These are phyloP conservation scores for Melanophora roralis DNA, from an alignment of 2,888 invertebrate genomes.

Conservation along the genomic window DNA sequence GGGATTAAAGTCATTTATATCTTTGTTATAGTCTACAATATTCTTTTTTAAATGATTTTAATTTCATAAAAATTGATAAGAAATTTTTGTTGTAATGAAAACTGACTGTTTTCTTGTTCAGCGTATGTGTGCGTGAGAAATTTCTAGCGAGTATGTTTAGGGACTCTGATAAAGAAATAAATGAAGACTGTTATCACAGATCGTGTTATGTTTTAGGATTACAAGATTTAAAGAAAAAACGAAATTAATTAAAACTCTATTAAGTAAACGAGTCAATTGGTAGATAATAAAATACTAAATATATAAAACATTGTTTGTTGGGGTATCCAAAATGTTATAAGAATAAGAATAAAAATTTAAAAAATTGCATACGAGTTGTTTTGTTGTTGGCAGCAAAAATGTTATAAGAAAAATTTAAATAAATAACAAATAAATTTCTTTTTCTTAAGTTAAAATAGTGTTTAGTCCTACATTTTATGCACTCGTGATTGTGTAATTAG, in stretches of 20 bases:
- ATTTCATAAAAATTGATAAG: slow-evolving; percentile 49
- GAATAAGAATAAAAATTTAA: no score
- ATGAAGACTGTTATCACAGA: slow-evolving; percentile 15
- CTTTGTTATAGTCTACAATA: background rate
- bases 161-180: background rate
- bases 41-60: slow-evolving; percentile 5
- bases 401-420: no score
- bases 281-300: slow-evolving; percentile 4
- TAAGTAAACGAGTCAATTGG: slow-evolving; percentile 11
- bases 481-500: no score
- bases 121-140: slow-evolving; percentile 23
- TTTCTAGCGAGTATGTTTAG: background rate
- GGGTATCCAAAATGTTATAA: no score
- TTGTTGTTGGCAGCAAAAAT: no score
- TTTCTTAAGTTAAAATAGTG: no score
- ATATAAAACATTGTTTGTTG: no score
- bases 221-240: slow-evolving; percentile 24
- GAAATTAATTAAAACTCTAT: slow-evolving; percentile 31
- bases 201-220: slow-evolving; percentile 35
- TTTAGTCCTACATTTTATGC: no score
- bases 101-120: background rate
- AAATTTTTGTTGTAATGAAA: background rate
- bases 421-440: no score
- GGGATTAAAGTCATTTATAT: slow-evolving; percentile 16
- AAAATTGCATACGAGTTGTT: no score